These are phyloP conservation scores for Lophius piscatorius DNA, from an alignment of 2,113 vertebrate genomes.

Conservation along the genomic window DNA sequence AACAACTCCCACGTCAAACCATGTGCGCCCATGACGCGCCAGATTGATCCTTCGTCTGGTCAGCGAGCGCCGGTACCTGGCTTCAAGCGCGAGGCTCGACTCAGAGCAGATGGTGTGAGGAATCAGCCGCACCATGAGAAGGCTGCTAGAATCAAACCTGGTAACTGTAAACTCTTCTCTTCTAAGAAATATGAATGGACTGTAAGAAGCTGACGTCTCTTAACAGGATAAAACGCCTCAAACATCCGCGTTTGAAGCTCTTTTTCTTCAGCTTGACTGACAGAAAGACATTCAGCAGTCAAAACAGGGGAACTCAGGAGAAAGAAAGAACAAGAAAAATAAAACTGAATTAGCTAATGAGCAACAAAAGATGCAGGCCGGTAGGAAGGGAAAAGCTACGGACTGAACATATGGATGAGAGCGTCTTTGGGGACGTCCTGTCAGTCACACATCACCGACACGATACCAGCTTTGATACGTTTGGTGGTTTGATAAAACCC, in stretches of 20 bases:
- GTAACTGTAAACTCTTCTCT: too few species aligned
- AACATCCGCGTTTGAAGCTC: constrained; percentile 3
- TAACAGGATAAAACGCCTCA: constrained; percentile 1
- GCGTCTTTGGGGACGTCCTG: too few species aligned
- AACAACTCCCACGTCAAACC: too few species aligned
- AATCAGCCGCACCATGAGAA: constrained; percentile 1
- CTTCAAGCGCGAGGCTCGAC: constrained; percentile 42
- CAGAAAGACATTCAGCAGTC: constrained; percentile 16
- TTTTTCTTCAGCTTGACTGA: constrained; percentile 7
- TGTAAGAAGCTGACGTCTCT: too few species aligned
- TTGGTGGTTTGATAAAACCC: too few species aligned
- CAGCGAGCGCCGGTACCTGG: constrained; percentile 16
- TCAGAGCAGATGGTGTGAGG: constrained; percentile 62
- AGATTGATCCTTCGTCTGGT: constrained; percentile 50
- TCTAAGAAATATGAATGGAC: too few species aligned
- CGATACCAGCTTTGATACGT: too few species aligned
- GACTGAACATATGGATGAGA: too few species aligned
- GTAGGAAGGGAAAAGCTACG: constrained; percentile 2
- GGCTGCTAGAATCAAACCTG: background rate
- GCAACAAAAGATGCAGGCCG: constrained; percentile 4
- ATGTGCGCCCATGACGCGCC: constrained; percentile 22
- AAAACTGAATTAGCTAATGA: constrained; percentile 30
- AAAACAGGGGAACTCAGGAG: constrained; percentile 34
- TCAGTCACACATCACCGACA: constrained; percentile 37
- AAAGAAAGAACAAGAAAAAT: background rate